phyloP scores from a whole-genome alignment of 2,888 invertebrate species.

The Mechanitis mazaeus region DNA sequence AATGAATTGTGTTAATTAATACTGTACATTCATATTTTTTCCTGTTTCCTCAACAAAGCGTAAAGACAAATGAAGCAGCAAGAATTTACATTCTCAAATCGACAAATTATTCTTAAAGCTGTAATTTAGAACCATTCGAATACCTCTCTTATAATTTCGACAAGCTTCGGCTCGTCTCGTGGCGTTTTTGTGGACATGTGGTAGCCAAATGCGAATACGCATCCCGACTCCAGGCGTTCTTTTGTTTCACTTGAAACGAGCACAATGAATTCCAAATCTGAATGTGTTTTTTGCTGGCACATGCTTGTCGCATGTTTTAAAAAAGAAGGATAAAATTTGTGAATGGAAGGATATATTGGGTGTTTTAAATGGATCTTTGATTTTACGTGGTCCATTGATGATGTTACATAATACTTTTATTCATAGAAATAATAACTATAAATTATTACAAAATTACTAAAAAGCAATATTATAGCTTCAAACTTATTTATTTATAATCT shows the following conservation, averaged over 20 bases:
- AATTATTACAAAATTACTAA: neutral
- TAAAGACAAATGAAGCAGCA: too few relatives aligned
- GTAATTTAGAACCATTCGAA: conserved; percentile 30
- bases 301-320: conserved; percentile 38
- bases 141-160: conserved; percentile 43
- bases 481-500: too few relatives aligned
- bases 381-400: conserved; percentile 24
- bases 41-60: too few relatives aligned
- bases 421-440: neutral
- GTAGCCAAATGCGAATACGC: conserved; percentile 56
- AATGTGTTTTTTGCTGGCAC: conserved; percentile 41
- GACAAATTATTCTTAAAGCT: conserved; percentile 32
- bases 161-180: conserved; percentile 37
- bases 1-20: too few relatives aligned
- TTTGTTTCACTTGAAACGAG: conserved; percentile 35
- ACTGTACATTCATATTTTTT: too few relatives aligned
- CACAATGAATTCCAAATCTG: conserved; percentile 45
- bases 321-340: conserved; percentile 35
- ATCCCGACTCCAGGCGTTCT: conserved; percentile 38
- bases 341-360: conserved; percentile 39
- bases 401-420: conserved; percentile 27
- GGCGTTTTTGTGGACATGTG: conserved; percentile 60
- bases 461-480: too few relatives aligned
- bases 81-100: conserved; percentile 5
- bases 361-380: conserved; percentile 30